Evolutionary conservation across 2,797 vertebrate genomes (phyloP), one percentile per base, ranked within the genome.

Genomic region (Numenius phaeopus): DNA sequence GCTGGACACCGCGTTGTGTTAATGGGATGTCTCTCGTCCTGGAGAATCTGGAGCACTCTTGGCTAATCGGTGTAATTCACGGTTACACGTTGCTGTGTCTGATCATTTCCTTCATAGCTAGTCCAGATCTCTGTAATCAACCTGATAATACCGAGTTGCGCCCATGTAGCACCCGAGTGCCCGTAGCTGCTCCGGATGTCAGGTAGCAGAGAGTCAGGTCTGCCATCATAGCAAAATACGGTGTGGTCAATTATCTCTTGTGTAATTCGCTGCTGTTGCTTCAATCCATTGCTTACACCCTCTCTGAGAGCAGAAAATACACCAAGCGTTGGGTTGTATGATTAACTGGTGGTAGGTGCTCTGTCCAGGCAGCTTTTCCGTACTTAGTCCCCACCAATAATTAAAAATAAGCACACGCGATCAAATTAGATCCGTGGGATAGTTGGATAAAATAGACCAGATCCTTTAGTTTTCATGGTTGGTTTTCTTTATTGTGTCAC

Each of bases 221-320:
- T 93, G 58, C 72, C 79, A 17, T 71, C 76, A 39, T 14, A 75
- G 85, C 90, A 88, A 73, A 90, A 80, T 46, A 37, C 0, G 24
- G 47, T 86, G 72, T 71, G 52, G 62, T 71, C 57, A 46, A 39
- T 93, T 90, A 67, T 57, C 34, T 67, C 65, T 94, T 96, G 59
- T 73, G 14, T 37, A 71, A 89, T 71, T 82, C 6, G 5, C 50
- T 23, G 30, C 18, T 73, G 14, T 76, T 89, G 44, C 75, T 90
- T 75, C 82, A 73, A 19, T 47, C 34, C 39, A 16, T 40, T 46
- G 71, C 70, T 87, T 83, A 20, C 54, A 46, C 26, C 65, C 29
- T 93, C 30, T 29, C 59, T 80, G 44, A 40, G 84, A 66, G 30
- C 18, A 40, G 52, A 90, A 83, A 65, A 78, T 52, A 32, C 4